Evolutionary conservation across 2,888 invertebrate species (phyloP).

Genomic region (Pseudococcus viburni): DNA sequence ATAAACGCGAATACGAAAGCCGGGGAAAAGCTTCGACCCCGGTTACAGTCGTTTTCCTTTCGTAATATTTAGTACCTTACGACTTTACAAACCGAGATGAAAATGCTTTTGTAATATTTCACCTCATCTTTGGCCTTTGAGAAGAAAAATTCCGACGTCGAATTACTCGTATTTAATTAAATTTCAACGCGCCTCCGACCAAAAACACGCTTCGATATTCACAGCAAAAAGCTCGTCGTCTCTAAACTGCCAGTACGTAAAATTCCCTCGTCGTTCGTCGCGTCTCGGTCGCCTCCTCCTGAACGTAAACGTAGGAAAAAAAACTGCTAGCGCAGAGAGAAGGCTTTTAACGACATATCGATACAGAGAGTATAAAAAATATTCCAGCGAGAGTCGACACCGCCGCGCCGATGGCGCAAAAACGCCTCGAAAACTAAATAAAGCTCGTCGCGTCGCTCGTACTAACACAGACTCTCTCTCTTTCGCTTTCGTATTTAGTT

Average conservation of each 20-base stretch:
- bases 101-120: conserved; percentile 33
- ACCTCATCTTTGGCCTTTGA: background rate
- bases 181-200: conserved; percentile 10
- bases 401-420: background rate
- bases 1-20: background rate
- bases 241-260: background rate
- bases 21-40: background rate
- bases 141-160: conserved; percentile 34
- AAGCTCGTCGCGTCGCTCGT: background rate
- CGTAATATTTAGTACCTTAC: background rate
- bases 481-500: background rate
- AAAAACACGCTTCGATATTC: background rate
- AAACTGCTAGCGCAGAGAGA: too few relatives aligned
- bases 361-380: conserved; percentile 8
- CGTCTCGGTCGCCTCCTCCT: too few relatives aligned
- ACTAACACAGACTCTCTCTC: too few relatives aligned
- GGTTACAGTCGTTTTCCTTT: background rate
- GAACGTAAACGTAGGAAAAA: too few relatives aligned
- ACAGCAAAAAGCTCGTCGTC: background rate
- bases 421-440: background rate
- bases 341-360: conserved; percentile 21
- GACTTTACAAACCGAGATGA: conserved; percentile 2
- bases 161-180: conserved; percentile 48
- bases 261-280: background rate
- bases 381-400: background rate